phyloP scores from a whole-genome alignment of 1,140 invertebrate genomes.

The Stenopsyche tienmushanensis region DNA sequence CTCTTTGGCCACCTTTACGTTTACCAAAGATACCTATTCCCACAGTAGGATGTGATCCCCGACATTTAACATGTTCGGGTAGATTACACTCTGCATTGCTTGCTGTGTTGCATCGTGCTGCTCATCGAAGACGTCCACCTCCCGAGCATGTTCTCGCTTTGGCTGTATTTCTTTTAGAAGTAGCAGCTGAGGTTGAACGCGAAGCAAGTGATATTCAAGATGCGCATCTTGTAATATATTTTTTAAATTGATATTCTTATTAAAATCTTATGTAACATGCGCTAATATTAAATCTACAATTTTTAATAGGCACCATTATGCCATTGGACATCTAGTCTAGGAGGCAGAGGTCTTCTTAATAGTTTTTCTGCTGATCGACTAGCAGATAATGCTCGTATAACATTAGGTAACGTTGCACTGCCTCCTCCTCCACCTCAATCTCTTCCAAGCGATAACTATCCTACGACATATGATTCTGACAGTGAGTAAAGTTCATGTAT shows the following conservation, averaged over 20 bases:
- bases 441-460: constrained; percentile 33
- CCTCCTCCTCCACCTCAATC: constrained; percentile 29
- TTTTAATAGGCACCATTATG: constrained; percentile 29
- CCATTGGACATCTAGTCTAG: constrained; percentile 40
- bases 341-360: constrained; percentile 47
- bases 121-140: constrained; percentile 68
- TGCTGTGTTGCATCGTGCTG: constrained; percentile 80
- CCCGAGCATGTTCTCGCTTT: constrained; percentile 85
- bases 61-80: constrained; percentile 51
- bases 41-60: constrained; percentile 46
- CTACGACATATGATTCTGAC: constrained; percentile 44
- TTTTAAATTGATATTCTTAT: no score
- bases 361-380: constrained; percentile 73
- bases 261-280: background rate
- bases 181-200: constrained; percentile 71
- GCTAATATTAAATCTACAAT: background rate
- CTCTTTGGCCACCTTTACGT: constrained; percentile 51
- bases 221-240: background rate
- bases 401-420: constrained; percentile 62
- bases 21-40: constrained; percentile 42
- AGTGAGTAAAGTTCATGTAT: constrained; percentile 42
- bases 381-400: constrained; percentile 75
- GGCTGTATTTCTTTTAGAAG: constrained; percentile 82
- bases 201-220: constrained; percentile 41
- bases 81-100: constrained; percentile 86